phyloP scores from a whole-genome alignment of 2,113 vertebrate genomes.

The Chlamydotis undulata region DNA sequence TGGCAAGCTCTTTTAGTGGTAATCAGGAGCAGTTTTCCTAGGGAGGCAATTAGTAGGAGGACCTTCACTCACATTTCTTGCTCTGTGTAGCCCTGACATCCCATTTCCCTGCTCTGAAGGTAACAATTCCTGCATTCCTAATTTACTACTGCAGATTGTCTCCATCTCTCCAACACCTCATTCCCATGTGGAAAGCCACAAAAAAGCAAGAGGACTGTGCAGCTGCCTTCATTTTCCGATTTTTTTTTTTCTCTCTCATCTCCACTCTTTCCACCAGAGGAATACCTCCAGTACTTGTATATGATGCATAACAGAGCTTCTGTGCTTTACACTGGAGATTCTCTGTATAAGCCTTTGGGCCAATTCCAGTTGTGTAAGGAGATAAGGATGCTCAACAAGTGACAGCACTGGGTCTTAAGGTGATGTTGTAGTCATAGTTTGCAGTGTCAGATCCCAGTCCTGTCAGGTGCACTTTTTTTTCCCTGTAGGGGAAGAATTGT shows the following conservation, averaged over 20 bases:
- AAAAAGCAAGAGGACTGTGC: not conserved
- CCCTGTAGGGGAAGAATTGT: not conserved
- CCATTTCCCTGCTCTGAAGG: not conserved
- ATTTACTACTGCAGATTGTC: not conserved
- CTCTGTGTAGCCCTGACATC: not conserved
- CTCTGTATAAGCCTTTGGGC: not conserved
- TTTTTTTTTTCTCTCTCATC: not conserved
- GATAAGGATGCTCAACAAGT: not conserved
- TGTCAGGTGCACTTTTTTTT: not conserved
- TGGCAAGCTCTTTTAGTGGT: not conserved
- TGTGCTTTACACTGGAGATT: not conserved
- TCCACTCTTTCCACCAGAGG: not conserved
- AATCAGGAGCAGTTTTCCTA: not conserved
- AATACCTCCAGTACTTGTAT: not conserved
- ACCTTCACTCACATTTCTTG: not conserved
- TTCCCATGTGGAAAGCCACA: not conserved
- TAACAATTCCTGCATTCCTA: not conserved
- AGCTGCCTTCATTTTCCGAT: not conserved
- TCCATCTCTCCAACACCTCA: not conserved
- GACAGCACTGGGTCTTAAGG: not conserved
- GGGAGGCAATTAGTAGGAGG: not conserved
- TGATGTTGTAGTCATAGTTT: not conserved
- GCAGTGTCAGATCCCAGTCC: not conserved
- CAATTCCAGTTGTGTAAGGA: not conserved
- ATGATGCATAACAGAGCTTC: not conserved